phyloP scores from a whole-genome alignment of 2,797 vertebrate species.

The Meda fulgida region DNA sequence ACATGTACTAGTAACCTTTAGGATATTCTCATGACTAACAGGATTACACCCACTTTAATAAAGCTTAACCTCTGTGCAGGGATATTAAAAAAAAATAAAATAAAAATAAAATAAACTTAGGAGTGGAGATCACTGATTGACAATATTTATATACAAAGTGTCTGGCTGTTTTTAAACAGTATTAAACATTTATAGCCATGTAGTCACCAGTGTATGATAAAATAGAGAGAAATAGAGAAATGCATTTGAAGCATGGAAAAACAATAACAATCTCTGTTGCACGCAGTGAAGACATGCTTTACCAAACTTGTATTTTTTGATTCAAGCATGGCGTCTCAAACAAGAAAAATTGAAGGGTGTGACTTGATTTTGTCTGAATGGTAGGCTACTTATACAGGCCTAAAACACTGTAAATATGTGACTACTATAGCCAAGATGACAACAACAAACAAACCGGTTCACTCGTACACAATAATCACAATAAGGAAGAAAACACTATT shows the following conservation, averaged over 20 bases:
- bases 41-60: slow-evolving; percentile 34
- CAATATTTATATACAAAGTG: not conserved
- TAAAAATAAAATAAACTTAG: not conserved
- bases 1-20: slow-evolving; percentile 5
- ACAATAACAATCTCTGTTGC: not conserved
- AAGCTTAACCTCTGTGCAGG: slow-evolving; percentile 36
- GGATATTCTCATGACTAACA: slow-evolving; percentile 17
- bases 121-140: slow-evolving; percentile 9
- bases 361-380: too few relatives aligned
- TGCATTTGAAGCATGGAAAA: not conserved
- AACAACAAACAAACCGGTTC: too few relatives aligned
- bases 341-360: too few relatives aligned
- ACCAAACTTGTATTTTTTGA: not conserved
- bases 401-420: too few relatives aligned
- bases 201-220: not conserved
- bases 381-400: too few relatives aligned
- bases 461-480: not conserved
- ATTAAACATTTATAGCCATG: not conserved
- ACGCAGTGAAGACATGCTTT: not conserved
- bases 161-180: not conserved
- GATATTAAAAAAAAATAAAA: not conserved
- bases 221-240: not conserved
- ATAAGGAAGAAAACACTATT: not conserved
- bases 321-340: not conserved
- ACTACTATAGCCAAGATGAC: too few relatives aligned